Percentiles rank a stretch among this genome's conserved stretches.
Conservation (phyloP, 2,113 vertebrate species). For the Numida meleagris region DNA sequence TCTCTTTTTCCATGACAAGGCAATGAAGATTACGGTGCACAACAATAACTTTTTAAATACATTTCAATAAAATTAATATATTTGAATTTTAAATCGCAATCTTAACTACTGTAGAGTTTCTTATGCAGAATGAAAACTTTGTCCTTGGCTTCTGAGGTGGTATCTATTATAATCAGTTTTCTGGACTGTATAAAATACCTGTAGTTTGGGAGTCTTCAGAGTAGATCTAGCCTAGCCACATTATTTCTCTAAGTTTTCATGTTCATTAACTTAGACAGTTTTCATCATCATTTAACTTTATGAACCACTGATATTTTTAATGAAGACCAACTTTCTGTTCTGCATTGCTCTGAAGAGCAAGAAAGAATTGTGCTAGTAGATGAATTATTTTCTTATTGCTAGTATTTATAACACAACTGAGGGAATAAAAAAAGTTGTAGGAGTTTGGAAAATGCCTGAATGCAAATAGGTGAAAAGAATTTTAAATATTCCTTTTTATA, state of each 20-base stretch:
- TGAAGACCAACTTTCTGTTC: neutral
- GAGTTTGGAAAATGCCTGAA: neutral
- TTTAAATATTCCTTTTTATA: neutral
- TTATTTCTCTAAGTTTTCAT: neutral
- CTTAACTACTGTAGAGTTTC: neutral
- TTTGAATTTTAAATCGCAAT: neutral
- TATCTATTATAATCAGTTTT: neutral
- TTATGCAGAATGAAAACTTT: neutral
- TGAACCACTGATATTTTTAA: neutral
- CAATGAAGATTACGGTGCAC: neutral
- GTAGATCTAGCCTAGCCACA: neutral
- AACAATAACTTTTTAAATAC: neutral
- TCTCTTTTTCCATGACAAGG: neutral
- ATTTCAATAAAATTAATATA: neutral
- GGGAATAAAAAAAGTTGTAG: neutral
- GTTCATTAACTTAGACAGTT: neutral
- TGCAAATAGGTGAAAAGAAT: neutral
- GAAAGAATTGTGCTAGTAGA: neutral
- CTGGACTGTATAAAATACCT: neutral
- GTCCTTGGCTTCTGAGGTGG: neutral
- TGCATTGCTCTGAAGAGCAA: neutral
- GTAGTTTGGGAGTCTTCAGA: neutral
- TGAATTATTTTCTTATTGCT: neutral
- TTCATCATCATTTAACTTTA: neutral
- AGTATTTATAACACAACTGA: neutral